phyloP scores from a whole-genome alignment of 2,113 vertebrate genomes.

The Notarius lentiginosus region DNA sequence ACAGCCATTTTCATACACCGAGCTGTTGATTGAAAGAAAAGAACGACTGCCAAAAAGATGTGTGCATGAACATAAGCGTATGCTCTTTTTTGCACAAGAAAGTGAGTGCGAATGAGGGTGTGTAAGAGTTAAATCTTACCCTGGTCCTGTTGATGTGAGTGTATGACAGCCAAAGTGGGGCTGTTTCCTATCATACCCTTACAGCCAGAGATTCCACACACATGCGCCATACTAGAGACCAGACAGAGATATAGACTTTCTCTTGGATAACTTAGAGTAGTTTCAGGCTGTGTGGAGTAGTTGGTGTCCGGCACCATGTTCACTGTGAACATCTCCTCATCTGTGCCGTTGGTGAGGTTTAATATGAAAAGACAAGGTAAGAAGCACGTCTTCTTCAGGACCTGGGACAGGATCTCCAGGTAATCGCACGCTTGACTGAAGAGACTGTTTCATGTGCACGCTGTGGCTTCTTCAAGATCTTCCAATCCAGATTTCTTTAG shows the following conservation, averaged over 20 bases:
- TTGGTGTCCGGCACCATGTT: slow-evolving; percentile 66
- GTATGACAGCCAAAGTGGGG: slow-evolving; percentile 63
- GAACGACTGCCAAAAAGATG: background rate
- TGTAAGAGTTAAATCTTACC: slow-evolving; percentile 66
- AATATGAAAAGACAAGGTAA: slow-evolving; percentile 58
- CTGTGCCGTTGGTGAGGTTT: slow-evolving; percentile 69
- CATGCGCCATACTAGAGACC: slow-evolving; percentile 49
- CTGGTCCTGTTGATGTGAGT: slow-evolving; percentile 51
- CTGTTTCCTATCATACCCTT: slow-evolving; percentile 72
- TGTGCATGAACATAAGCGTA: no score
- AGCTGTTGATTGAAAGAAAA: background rate
- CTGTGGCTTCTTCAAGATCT: background rate
- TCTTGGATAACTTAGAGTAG: background rate
- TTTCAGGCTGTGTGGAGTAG: slow-evolving; percentile 9
- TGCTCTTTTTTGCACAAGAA: background rate
- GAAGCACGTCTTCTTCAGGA: slow-evolving; percentile 60
- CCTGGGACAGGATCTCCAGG: slow-evolving; percentile 62
- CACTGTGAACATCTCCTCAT: slow-evolving; percentile 78
- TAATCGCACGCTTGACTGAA: slow-evolving; percentile 58
- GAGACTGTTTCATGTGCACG: background rate
- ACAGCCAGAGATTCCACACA: slow-evolving; percentile 60
- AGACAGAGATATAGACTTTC: slow-evolving; percentile 36
- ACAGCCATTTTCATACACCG: background rate
- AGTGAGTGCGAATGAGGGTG: slow-evolving; percentile 41
- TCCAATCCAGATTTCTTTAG: background rate